Evolutionary conservation across 2,888 invertebrate species (phyloP).

Genomic region (Microctonus brassicae): DNA sequence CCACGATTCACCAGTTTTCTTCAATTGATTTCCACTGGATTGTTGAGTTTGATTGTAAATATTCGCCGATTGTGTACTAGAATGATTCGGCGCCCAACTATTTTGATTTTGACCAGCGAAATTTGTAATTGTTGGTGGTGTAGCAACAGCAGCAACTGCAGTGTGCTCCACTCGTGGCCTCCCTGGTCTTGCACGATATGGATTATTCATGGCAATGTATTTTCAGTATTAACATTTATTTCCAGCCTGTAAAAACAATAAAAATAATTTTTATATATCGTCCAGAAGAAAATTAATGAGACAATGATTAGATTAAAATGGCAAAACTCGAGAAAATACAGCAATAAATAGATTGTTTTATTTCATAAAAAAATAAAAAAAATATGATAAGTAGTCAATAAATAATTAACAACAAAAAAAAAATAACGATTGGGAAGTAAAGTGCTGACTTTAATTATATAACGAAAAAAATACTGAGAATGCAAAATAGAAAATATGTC

Average conservation of each 20-base stretch:
- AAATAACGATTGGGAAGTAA: slow-evolving; percentile 15
- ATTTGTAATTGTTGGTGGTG: slow-evolving; percentile 44
- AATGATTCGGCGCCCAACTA: slow-evolving; percentile 53
- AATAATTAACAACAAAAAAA: slow-evolving; percentile 35
- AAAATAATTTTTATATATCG: slow-evolving; percentile 3
- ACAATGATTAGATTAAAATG: slow-evolving; percentile 5
- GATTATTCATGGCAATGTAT: slow-evolving; percentile 60
- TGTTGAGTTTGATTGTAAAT: slow-evolving; percentile 47
- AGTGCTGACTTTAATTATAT: slow-evolving; percentile 47
- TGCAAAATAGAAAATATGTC: slow-evolving; percentile 28
- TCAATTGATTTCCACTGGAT: slow-evolving; percentile 48
- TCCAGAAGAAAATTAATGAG: not conserved
- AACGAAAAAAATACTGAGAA: slow-evolving; percentile 43
- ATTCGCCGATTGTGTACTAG: slow-evolving; percentile 28
- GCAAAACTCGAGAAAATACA: slow-evolving; percentile 11
- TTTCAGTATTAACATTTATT: slow-evolving; percentile 45
- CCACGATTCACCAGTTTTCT: slow-evolving; percentile 58
- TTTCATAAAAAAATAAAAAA: not conserved
- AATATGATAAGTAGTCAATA: not conserved
- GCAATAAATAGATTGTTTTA: not conserved
- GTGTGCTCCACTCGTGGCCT: slow-evolving; percentile 59
- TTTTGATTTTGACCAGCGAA: slow-evolving; percentile 63
- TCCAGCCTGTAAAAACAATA: slow-evolving; percentile 47
- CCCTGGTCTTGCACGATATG: slow-evolving; percentile 62
- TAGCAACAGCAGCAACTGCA: slow-evolving; percentile 43